Evolutionary conservation across 2,113 vertebrate species (phyloP).

Genomic region (Raja brachyura): DNA sequence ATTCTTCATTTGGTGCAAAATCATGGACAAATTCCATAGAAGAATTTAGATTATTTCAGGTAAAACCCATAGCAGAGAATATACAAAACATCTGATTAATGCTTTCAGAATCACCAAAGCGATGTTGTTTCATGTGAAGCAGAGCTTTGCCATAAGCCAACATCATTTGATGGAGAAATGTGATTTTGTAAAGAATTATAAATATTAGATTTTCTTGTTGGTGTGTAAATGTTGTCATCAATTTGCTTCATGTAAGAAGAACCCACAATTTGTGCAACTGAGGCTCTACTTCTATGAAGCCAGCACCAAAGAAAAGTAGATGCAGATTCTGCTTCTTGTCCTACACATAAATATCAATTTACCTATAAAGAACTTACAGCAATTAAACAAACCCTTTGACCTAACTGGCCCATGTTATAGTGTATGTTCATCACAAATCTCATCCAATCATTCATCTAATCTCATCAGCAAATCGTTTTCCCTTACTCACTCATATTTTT

Average conservation of each 20-base stretch:
- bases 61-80: conserved; percentile 30
- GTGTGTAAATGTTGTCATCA: neutral
- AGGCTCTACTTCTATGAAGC: neutral
- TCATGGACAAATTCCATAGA: neutral
- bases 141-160: neutral
- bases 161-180: neutral
- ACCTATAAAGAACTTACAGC: neutral
- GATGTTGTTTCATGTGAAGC: neutral
- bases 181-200: neutral
- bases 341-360: neutral
- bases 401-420: neutral
- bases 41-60: conserved; percentile 5
- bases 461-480: neutral
- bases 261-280: neutral
- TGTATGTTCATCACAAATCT: neutral
- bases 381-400: too few species aligned
- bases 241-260: neutral
- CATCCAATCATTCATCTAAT: neutral
- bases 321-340: neutral
- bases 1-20: conserved; percentile 20
- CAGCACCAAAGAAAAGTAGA: neutral
- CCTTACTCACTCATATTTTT: neutral
- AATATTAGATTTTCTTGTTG: neutral
- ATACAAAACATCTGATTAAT: neutral
- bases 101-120: neutral